Evolutionary conservation across 2,888 invertebrate species (phyloP), one percentile per base, ranked within the genome.

Genomic region (Ichneumoninae sp.): DNA sequence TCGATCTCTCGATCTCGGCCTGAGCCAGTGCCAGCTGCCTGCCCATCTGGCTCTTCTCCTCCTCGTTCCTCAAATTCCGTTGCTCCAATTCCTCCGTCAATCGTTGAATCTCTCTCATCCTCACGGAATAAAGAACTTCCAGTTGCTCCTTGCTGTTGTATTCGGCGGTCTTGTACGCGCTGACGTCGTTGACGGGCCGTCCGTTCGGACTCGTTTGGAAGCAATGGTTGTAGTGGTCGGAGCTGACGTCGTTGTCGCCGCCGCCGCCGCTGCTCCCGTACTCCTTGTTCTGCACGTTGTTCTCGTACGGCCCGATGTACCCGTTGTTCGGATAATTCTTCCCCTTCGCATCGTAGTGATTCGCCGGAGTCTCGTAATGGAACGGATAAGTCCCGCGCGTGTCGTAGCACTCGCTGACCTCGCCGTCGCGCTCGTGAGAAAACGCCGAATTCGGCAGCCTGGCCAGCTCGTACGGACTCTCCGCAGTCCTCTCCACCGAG

Each of bases 1-100:
- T 94, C 0, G 95, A 95, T 80, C 95, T 95, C 83, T 96, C 95
- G 60, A 95, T 94, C 88, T 96, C 96, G 30, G 95, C 95, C 86
- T 96, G 94, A 1, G 95, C 94, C 1, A 96, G 94, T 0, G 94
- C 93, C 0, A 96, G 92, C 60, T 95, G 94, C 65, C 95, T 95
- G n/a, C 95, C 94, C 26, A 95, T 92, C 68, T 95, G 94, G 86
- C 94, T 94, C 30, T 89, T 92, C 13, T 91, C 91, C 50, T 91
- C 91, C 26, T 92, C 90, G 66, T 88, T 91, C 47, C 90, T 89
- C 19, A 87, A 47, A 26, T 89, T 89, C 36, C 92, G 54, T 47
- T 91, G 90, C 54, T 90, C 90, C 33, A 92, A 52, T 57, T 91
- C 89, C 47, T 92, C 90, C 7, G 89, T 90, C 47, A 93, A 88